A percentile compares a stretch with the other conserved stretches of the same genome.
Evolutionary conservation across 2,797 vertebrate species (phyloP).

Genomic region (Sebastolobus alascanus): DNA sequence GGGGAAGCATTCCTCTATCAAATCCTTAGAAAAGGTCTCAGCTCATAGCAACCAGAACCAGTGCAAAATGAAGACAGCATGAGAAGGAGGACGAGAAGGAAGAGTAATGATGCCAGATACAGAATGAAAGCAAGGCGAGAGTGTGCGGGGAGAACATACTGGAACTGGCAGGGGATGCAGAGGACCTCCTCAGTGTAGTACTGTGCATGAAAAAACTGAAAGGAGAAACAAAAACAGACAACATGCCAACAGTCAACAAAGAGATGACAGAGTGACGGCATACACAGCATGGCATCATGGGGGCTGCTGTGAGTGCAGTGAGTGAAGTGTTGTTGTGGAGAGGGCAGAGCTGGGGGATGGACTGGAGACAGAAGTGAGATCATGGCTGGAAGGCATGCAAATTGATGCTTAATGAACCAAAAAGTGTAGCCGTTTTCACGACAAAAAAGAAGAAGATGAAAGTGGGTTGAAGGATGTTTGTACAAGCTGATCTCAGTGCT

Average conservation of each 20-base stretch:
- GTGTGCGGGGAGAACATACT: conserved; percentile 85
- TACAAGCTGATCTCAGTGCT: conserved; percentile 24
- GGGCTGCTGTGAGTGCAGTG: conserved; percentile 57
- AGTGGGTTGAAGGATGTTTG: conserved; percentile 42
- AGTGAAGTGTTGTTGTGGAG: conserved; percentile 46
- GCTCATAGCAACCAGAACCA: conserved; percentile 58
- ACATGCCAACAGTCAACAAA: conserved; percentile 85
- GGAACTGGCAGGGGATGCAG: conserved; percentile 84
- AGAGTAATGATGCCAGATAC: conserved; percentile 66
- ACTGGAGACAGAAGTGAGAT: conserved; percentile 52
- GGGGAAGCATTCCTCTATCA: conserved; percentile 26
- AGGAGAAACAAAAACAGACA: conserved; percentile 88
- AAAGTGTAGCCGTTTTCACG: conserved; percentile 22
- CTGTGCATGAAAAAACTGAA: conserved; percentile 88
- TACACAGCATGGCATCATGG: conserved; percentile 71
- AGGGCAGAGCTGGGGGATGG: conserved; percentile 54
- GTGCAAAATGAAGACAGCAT: conserved; percentile 44
- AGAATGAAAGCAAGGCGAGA: conserved; percentile 81
- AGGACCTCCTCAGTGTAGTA: conserved; percentile 83
- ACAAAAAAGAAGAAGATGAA: conserved; percentile 23
- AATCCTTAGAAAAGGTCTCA: conserved; percentile 44
- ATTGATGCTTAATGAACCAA: conserved; percentile 50
- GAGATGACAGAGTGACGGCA: conserved; percentile 80
- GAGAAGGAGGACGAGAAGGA: conserved; percentile 65
- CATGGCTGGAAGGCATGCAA: conserved; percentile 74